phyloP scores from a whole-genome alignment of 2,888 invertebrate species.

The Drosophila bunnanda region DNA sequence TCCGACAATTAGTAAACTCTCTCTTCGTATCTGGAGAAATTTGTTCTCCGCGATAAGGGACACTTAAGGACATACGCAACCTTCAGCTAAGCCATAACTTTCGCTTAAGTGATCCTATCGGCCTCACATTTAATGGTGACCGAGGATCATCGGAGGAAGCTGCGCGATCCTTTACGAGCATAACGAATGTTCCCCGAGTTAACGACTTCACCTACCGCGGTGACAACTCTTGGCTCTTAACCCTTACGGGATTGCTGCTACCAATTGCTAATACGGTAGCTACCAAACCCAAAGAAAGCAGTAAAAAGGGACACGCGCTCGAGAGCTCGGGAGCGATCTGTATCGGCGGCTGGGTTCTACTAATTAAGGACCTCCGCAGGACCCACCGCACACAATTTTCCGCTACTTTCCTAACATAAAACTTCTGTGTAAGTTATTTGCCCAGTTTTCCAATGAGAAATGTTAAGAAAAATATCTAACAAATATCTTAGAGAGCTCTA shows the following conservation, averaged over 20 bases:
- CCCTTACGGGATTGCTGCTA: conserved; percentile 51
- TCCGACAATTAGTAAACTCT: conserved; percentile 29
- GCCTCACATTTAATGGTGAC: background rate
- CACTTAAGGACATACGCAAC: conserved; percentile 28
- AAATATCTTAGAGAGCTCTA: background rate
- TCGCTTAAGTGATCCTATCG: conserved; percentile 28
- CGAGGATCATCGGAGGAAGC: conserved; percentile 7
- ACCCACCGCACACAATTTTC: conserved; percentile 40
- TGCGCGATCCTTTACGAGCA: conserved; percentile 39
- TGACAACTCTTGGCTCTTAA: conserved; percentile 46
- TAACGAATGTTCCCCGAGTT: conserved; percentile 49
- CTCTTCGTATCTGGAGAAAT: conserved; percentile 24
- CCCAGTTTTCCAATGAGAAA: background rate
- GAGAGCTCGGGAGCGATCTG: conserved; percentile 29
- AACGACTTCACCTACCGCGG: conserved; percentile 74
- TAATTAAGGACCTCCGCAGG: conserved; percentile 44
- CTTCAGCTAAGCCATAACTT: conserved; percentile 23
- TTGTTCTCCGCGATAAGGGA: conserved; percentile 31
- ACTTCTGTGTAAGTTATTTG: conserved; percentile 4
- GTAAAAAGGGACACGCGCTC: conserved; percentile 36
- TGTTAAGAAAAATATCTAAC: background rate
- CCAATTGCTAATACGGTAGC: conserved; percentile 36
- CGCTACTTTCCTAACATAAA: background rate
- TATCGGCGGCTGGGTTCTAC: conserved; percentile 37
- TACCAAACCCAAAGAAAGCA: background rate